These are phyloP conservation scores for Zosterops pallidus DNA, from an alignment of 2,113 vertebrate species.

Conservation along the genomic window DNA sequence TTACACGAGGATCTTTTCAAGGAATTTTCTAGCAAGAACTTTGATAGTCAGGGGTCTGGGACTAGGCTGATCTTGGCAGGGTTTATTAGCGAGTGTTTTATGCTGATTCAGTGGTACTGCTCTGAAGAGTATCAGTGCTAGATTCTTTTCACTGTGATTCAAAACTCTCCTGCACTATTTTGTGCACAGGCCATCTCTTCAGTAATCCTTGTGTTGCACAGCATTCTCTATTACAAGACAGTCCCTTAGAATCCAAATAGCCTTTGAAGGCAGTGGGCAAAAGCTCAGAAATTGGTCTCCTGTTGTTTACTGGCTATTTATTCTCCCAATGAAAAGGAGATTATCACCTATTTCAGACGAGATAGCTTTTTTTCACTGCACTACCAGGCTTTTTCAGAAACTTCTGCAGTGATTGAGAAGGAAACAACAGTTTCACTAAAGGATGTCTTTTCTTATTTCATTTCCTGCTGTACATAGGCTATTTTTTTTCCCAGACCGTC, in stretches of 20 bases:
- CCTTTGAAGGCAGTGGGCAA: background rate
- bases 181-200: background rate
- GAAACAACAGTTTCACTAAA: background rate
- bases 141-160: background rate
- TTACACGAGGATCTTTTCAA: background rate
- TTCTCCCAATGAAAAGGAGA: background rate
- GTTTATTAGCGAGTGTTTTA: background rate
- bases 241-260: background rate
- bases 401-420: background rate
- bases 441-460: background rate
- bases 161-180: background rate
- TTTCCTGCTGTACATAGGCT: background rate
- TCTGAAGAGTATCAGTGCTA: background rate
- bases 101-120: background rate
- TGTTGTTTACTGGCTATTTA: background rate
- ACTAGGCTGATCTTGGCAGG: background rate
- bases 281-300: background rate
- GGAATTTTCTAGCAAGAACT: background rate
- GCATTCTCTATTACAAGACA: background rate
- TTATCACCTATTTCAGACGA: background rate
- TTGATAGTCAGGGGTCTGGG: background rate
- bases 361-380: background rate
- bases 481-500: background rate
- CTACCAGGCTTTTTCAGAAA: background rate
- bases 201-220: background rate